A percentile compares a stretch with the other conserved stretches of the same genome.
phyloP scores from a whole-genome alignment of 2,113 vertebrate genomes.

The Oenanthe melanoleuca region DNA sequence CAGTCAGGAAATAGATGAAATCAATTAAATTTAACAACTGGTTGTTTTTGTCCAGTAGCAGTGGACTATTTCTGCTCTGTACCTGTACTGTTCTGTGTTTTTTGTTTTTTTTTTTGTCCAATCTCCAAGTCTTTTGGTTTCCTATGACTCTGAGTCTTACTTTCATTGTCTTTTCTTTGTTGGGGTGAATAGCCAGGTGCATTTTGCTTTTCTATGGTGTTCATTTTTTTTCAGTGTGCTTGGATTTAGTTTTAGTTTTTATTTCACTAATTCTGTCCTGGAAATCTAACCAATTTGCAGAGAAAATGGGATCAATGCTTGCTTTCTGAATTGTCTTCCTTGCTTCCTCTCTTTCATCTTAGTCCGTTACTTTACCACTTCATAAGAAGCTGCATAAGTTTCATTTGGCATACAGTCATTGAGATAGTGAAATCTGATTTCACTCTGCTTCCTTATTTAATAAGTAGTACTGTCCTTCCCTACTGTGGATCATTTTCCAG shows the following conservation, averaged over 20 bases:
- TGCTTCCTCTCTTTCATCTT: neutral
- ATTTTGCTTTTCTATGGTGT: neutral
- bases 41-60: neutral
- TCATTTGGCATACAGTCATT: neutral
- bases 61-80: neutral
- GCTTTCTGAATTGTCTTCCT: neutral
- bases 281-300: neutral
- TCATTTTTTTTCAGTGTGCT: neutral
- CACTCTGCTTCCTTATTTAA: conserved; percentile 37
- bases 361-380: neutral
- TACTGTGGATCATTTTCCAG: neutral
- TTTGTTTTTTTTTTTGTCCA: neutral
- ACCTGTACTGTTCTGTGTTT: neutral
- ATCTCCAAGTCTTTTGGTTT: neutral
- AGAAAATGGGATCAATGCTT: neutral
- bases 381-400: neutral
- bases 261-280: neutral
- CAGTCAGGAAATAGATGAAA: neutral
- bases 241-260: neutral
- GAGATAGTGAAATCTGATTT: conserved; percentile 25
- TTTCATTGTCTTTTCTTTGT: neutral
- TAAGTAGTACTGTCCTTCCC: neutral
- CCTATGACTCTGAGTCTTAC: neutral
- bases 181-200: neutral
- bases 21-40: neutral